These are phyloP conservation scores for Muscicapa comitata DNA, from an alignment of 2,797 vertebrate genomes.

Conservation along the genomic window DNA sequence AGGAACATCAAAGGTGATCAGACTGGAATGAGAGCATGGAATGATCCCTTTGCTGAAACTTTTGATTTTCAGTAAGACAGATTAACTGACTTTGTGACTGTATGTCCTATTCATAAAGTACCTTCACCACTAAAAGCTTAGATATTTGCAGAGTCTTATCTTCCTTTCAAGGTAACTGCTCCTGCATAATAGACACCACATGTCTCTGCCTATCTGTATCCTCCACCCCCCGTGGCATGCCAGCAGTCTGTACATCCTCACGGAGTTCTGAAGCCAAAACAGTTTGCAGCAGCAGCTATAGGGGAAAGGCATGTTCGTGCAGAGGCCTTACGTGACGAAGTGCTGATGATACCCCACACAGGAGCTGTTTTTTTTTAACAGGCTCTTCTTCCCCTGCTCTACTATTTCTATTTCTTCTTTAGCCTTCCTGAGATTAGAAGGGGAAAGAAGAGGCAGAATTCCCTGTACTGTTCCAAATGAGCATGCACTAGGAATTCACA, in stretches of 20 bases:
- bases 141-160: not conserved
- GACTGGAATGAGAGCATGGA: not conserved
- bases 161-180: not conserved
- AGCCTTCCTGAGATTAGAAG: not conserved
- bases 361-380: not conserved
- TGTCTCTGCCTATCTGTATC: not conserved
- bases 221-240: not conserved
- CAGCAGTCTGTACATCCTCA: accelerated
- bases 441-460: not conserved
- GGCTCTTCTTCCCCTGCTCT: not conserved
- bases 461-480: not conserved
- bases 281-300: not conserved
- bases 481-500: not conserved
- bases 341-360: not conserved
- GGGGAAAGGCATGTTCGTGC: not conserved
- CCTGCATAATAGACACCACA: not conserved
- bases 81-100: not conserved
- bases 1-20: not conserved
- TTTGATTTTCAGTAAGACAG: not conserved
- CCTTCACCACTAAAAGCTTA: not conserved
- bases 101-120: not conserved
- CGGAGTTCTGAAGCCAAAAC: not conserved
- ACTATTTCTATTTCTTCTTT: not conserved
- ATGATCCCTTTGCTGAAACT: not conserved
- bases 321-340: not conserved